Conservation (phyloP, 2,113 vertebrate species). For the Astur gentilis region DNA sequence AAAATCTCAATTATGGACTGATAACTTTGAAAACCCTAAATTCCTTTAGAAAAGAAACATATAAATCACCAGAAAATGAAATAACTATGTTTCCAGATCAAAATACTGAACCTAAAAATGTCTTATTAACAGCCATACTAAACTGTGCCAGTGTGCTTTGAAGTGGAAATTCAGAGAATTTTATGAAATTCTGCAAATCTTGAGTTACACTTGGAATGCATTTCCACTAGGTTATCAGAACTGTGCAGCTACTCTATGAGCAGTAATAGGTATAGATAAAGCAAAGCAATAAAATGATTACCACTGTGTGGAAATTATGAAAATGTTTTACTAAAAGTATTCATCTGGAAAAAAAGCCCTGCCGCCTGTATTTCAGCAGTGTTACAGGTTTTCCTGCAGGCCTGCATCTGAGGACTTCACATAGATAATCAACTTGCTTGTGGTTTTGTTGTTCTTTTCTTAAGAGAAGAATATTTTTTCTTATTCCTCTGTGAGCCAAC, state of each 20-base stretch:
- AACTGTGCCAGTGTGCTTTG: constrained; percentile 36
- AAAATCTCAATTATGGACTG: constrained; percentile 47
- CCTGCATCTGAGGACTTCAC: background rate
- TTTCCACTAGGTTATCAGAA: constrained; percentile 51
- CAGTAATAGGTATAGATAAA: constrained; percentile 56
- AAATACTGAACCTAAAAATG: constrained; percentile 36
- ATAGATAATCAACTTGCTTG: background rate
- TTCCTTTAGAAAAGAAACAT: constrained; percentile 16
- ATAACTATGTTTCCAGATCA: constrained; percentile 39
- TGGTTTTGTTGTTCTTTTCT: background rate
- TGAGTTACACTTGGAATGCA: background rate
- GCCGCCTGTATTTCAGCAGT: background rate
- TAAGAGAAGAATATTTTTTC: background rate
- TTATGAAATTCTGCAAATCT: constrained; percentile 48
- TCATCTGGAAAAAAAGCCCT: background rate
- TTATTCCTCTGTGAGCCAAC: background rate
- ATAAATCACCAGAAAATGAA: constrained; percentile 35
- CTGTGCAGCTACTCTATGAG: constrained; percentile 40
- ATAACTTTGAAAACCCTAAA: constrained; percentile 45
- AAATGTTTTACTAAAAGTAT: constrained; percentile 35
- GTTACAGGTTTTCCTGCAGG: background rate
- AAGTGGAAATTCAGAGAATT: constrained; percentile 61
- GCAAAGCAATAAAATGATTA: constrained; percentile 61
- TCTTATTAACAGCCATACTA: constrained; percentile 35
- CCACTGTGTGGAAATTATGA: constrained; percentile 34